phyloP scores from a whole-genome alignment of 1,140 invertebrate genomes.

The Neodiprion lecontei region DNA sequence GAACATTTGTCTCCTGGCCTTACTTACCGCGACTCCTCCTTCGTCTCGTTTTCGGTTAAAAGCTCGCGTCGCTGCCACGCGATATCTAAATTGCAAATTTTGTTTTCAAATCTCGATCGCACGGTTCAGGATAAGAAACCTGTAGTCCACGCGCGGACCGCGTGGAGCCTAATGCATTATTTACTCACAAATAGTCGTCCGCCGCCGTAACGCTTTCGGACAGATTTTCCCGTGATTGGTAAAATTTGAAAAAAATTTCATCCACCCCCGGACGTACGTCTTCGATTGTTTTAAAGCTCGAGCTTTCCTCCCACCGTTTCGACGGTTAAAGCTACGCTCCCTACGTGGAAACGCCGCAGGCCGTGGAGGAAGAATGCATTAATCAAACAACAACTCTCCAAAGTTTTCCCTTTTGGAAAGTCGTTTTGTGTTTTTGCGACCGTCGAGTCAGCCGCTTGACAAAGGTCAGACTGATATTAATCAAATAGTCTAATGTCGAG shows the following conservation, averaged over 20 bases:
- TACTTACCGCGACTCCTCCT: background rate
- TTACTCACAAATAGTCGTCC: background rate
- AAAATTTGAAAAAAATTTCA: too few species aligned
- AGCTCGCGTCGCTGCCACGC: background rate
- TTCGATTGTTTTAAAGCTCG: background rate
- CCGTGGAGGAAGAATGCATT: background rate
- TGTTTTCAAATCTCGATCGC: constrained; percentile 17
- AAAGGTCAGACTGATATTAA: constrained; percentile 38
- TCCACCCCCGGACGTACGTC: background rate
- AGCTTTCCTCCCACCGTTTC: background rate
- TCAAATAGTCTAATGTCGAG: constrained; percentile 33
- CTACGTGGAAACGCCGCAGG: background rate
- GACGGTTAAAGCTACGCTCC: background rate
- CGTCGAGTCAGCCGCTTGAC: constrained; percentile 17
- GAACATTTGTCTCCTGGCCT: constrained; percentile 16
- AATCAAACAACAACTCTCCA: background rate
- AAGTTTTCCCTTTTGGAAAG: background rate
- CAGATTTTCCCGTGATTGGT: too few species aligned
- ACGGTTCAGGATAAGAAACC: background rate
- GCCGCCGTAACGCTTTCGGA: too few species aligned
- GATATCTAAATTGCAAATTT: constrained; percentile 20
- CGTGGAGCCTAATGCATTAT: constrained; percentile 11
- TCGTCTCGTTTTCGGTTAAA: background rate
- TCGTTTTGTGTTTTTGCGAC: constrained; percentile 2
- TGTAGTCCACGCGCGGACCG: background rate